Conservation (phyloP, 2,113 vertebrate genomes). For the Neomonachus schauinslandi region DNA sequence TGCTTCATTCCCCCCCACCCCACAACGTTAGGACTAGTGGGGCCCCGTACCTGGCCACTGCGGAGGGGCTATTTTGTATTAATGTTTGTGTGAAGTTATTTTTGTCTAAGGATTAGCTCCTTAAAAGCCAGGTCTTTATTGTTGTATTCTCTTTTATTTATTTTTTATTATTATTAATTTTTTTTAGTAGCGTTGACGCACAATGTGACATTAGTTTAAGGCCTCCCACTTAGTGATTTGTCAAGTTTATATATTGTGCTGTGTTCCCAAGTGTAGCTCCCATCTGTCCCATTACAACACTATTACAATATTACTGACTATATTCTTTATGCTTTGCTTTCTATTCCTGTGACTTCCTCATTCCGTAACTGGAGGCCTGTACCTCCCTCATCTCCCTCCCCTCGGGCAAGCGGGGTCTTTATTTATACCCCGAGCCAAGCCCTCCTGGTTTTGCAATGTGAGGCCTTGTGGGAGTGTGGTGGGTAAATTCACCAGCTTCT, state of each 20-base stretch:
- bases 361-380: not conserved
- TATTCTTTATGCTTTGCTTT: not conserved
- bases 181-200: not conserved
- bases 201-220: not conserved
- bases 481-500: not conserved
- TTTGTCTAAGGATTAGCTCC: not conserved
- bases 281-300: not conserved
- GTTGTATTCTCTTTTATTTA: not conserved
- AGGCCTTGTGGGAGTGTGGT: fast-evolving
- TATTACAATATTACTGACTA: not conserved
- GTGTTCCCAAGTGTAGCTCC: not conserved
- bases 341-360: not conserved
- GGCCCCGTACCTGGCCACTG: not conserved
- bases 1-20: not conserved
- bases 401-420: not conserved
- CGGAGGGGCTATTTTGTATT: not conserved
- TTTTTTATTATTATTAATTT: not conserved
- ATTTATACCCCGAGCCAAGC: not conserved
- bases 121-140: not conserved
- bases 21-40: not conserved
- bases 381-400: not conserved
- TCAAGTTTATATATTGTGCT: not conserved
- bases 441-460: not conserved
- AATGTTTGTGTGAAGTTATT: not conserved
- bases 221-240: not conserved